phyloP scores from a whole-genome alignment of 2,113 vertebrate genomes.

The Gallinago media region DNA sequence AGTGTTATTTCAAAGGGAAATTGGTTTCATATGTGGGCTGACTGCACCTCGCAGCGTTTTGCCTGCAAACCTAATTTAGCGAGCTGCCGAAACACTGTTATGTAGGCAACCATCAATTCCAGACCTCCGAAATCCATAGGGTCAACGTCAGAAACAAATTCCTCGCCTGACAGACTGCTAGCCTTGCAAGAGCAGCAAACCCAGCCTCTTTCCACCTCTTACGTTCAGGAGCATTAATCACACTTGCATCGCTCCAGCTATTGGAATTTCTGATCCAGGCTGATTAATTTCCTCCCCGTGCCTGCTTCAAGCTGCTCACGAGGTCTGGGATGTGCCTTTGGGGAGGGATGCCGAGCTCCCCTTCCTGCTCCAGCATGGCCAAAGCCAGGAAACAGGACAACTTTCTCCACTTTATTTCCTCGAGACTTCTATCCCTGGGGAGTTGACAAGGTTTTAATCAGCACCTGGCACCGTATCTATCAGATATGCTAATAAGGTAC shows the following conservation, averaged over 20 bases:
- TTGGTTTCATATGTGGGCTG: slow-evolving; percentile 58
- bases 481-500: slow-evolving; percentile 81
- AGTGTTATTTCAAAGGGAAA: slow-evolving; percentile 53
- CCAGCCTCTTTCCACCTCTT: slow-evolving; percentile 39
- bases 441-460: slow-evolving; percentile 69
- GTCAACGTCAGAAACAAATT: slow-evolving; percentile 26
- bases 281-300: slow-evolving; percentile 54
- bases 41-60: slow-evolving; percentile 33
- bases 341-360: background rate
- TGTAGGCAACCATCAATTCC: slow-evolving; percentile 38
- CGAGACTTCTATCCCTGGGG: slow-evolving; percentile 41
- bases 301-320: background rate
- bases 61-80: slow-evolving; percentile 60
- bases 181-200: slow-evolving; percentile 43
- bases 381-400: slow-evolving; percentile 19
- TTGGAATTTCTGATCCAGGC: slow-evolving; percentile 49
- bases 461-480: slow-evolving; percentile 72
- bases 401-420: slow-evolving; percentile 41
- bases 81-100: slow-evolving; percentile 43
- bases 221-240: slow-evolving; percentile 61
- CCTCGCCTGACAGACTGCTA: slow-evolving; percentile 25
- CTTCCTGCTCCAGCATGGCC: background rate
- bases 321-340: background rate
- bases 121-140: slow-evolving; percentile 29
- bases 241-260: slow-evolving; percentile 14